Evolutionary conservation across 1,140 invertebrate genomes (phyloP).

Genomic region (Ceratosolen solmsi): DNA sequence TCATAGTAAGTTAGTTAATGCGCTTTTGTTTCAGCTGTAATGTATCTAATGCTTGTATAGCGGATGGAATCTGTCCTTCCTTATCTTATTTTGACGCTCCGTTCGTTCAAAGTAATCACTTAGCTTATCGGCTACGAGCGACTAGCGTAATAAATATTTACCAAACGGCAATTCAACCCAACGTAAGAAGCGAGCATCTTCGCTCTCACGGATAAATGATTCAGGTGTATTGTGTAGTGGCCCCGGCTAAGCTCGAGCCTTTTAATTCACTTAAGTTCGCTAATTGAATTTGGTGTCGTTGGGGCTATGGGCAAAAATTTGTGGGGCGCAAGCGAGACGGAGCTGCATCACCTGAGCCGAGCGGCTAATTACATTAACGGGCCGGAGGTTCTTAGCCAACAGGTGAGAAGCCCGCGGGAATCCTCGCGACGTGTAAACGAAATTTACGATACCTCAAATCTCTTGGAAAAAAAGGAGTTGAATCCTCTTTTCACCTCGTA

Average conservation of each 20-base stretch:
- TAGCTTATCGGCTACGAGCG: background rate
- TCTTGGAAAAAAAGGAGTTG: constrained; percentile 12
- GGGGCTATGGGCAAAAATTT: constrained; percentile 3
- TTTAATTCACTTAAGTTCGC: constrained; percentile 12
- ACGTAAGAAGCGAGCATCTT: background rate
- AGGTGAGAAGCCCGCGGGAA: constrained; percentile 47
- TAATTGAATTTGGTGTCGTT: constrained; percentile 42
- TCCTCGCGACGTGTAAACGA: constrained; percentile 35
- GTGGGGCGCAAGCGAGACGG: background rate
- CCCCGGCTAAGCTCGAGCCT: background rate
- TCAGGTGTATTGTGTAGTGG: background rate
- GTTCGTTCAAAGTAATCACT: too few relatives aligned
- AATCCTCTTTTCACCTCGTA: constrained; percentile 30
- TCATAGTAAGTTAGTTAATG: too few relatives aligned
- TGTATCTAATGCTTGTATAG: too few relatives aligned
- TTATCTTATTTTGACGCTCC: too few relatives aligned
- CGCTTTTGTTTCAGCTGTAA: too few relatives aligned
- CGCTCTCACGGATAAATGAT: background rate
- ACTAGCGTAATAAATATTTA: background rate
- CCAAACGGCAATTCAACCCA: background rate
- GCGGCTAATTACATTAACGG: constrained; percentile 50
- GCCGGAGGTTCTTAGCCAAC: constrained; percentile 40
- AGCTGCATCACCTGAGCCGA: background rate
- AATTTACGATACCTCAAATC: constrained; percentile 46
- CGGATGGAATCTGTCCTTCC: too few relatives aligned